phyloP scores from a whole-genome alignment of 2,113 vertebrate species.

The Cygnus atratus region DNA sequence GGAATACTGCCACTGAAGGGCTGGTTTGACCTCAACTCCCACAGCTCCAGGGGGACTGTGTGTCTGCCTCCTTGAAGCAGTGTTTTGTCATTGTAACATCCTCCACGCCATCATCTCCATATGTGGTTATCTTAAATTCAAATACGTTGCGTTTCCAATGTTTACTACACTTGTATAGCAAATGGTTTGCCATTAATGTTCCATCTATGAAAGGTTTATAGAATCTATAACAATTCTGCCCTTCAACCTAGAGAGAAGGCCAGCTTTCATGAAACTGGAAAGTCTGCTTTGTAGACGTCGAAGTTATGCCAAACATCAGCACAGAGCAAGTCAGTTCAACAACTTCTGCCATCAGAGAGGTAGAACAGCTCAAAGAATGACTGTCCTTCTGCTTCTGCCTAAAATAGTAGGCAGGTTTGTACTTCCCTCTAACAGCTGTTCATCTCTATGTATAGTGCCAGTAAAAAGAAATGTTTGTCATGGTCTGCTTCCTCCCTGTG shows the following conservation, averaged over 20 bases:
- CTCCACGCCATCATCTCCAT: background rate
- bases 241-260: background rate
- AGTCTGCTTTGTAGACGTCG: background rate
- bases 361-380: slow-evolving; percentile 21
- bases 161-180: background rate
- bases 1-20: background rate
- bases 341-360: background rate
- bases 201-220: background rate
- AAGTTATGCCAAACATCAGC: background rate
- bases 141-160: background rate
- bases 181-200: background rate
- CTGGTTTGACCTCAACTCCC: background rate
- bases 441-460: slow-evolving; percentile 19
- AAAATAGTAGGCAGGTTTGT: slow-evolving; percentile 50
- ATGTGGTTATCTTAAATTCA: background rate
- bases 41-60: accelerated
- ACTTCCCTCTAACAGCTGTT: slow-evolving; percentile 50
- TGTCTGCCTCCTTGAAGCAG: no score
- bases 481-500: slow-evolving; percentile 17
- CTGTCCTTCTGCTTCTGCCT: slow-evolving; percentile 26
- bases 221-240: background rate
- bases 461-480: slow-evolving; percentile 59
- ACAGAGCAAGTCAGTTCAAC: background rate
- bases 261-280: background rate
- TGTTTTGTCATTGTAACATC: background rate